A percentile compares a stretch with the other conserved stretches of the same genome.
These are phyloP conservation scores for Ammodytes marinus DNA, from an alignment of 2,113 vertebrate genomes.

Conservation along the genomic window DNA sequence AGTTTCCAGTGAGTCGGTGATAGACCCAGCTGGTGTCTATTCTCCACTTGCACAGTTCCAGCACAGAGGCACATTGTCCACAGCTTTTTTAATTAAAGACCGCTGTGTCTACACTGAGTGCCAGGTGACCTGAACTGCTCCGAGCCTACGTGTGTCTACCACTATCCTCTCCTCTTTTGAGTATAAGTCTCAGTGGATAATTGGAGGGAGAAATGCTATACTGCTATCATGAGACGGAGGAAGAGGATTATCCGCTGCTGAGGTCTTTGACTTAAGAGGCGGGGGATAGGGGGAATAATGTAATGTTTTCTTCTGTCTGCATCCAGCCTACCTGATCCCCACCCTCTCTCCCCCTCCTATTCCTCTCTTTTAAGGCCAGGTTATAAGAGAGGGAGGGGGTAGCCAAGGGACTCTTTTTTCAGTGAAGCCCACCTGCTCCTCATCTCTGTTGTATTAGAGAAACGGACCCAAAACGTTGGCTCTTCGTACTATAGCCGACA, in stretches of 20 bases:
- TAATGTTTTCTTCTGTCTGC: slow-evolving; percentile 71
- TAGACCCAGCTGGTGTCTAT: slow-evolving; percentile 72
- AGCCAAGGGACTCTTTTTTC: slow-evolving; percentile 35
- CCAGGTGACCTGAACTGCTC: slow-evolving; percentile 74
- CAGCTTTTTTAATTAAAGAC: slow-evolving; percentile 79
- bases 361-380: slow-evolving; percentile 37
- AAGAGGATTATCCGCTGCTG: slow-evolving; percentile 77
- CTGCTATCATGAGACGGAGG: slow-evolving; percentile 73
- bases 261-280: slow-evolving; percentile 57
- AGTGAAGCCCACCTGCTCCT: slow-evolving; percentile 43
- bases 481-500: slow-evolving; percentile 64
- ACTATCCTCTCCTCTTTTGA: slow-evolving; percentile 36
- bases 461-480: slow-evolving; percentile 33
- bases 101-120: slow-evolving; percentile 52
- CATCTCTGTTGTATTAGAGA: slow-evolving; percentile 39
- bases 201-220: slow-evolving; percentile 81
- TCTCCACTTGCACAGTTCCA: slow-evolving; percentile 68
- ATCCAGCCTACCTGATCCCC: slow-evolving; percentile 40
- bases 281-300: slow-evolving; percentile 73
- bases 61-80: slow-evolving; percentile 78
- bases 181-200: slow-evolving; percentile 77
- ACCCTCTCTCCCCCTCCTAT: slow-evolving; percentile 9
- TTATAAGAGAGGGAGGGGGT: slow-evolving; percentile 65
- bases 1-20: slow-evolving; percentile 76
- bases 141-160: slow-evolving; percentile 44